These are phyloP conservation scores for Danaus plexippus DNA, from an alignment of 1,140 invertebrate genomes.

Conservation along the genomic window DNA sequence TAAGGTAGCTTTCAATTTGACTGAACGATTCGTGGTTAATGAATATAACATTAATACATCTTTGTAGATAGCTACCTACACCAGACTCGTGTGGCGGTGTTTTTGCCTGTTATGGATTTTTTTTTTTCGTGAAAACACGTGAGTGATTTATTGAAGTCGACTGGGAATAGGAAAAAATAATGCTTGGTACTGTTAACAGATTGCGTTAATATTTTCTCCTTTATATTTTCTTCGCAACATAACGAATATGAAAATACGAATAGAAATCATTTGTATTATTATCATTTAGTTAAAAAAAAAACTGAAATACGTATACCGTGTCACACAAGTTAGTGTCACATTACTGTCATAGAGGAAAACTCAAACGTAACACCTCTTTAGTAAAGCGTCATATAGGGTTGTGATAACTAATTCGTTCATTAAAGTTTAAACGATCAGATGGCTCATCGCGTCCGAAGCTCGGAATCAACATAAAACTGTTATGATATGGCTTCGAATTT, in stretches of 20 bases:
- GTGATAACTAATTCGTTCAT: slow-evolving; percentile 2
- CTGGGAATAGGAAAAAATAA: slow-evolving; percentile 54
- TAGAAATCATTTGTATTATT: too few species aligned
- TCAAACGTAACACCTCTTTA: too few species aligned
- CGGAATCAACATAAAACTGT: slow-evolving; percentile 69
- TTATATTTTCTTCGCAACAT: slow-evolving; percentile 19
- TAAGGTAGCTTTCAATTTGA: too few species aligned
- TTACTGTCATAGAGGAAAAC: too few species aligned
- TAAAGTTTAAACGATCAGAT: slow-evolving; percentile 16
- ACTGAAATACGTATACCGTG: too few species aligned
- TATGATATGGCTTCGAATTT: slow-evolving; percentile 70
- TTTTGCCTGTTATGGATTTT: slow-evolving; percentile 52
- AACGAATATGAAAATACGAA: slow-evolving; percentile 2
- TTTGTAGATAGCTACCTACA: slow-evolving; percentile 16
- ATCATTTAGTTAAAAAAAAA: too few species aligned
- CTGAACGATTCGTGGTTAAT: slow-evolving; percentile 14
- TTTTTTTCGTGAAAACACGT: slow-evolving; percentile 54
- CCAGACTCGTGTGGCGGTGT: slow-evolving; percentile 21
- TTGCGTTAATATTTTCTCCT: slow-evolving; percentile 47
- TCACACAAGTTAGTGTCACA: too few species aligned
- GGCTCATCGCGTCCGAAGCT: slow-evolving; percentile 36
- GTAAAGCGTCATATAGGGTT: too few species aligned
- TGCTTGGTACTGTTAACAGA: slow-evolving; percentile 48
- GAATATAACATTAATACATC: slow-evolving; percentile 18
- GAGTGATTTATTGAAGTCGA: slow-evolving; percentile 60